Evolutionary conservation across 2,113 vertebrate species (phyloP), one percentile per base, ranked within the genome.

Genomic region (Siniperca knerii): DNA sequence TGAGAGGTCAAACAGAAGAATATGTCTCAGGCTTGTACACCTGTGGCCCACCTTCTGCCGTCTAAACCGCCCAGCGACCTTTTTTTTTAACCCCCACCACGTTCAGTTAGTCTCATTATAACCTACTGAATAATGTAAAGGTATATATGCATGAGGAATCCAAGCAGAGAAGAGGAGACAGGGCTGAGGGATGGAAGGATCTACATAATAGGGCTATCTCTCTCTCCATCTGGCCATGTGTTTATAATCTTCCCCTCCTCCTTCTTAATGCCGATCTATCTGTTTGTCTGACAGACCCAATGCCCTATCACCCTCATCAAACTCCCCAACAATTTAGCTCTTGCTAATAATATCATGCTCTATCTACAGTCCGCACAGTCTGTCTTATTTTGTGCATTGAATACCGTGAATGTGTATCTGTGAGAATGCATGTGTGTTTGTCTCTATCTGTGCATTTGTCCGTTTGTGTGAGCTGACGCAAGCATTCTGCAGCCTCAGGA

Each of bases 11-110:
- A 88, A 85, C 37, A 86, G 88, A 94, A 93, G 92, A 95, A 95
- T 93, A 93, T 75, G 67, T 87, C 82, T 78, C 81, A 44, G 87
- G 87, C 88, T 87, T 84, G 86, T 92, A 95, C 94, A 95, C 94
- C 94, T 95, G 94, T 95, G 93, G 92, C 92, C 93, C 88, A 93
- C 92, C 94, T 94, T 95, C 93, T 95, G 94, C 92, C 83, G 85
- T 88, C 82, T 67, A 86, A 86, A 82, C 75, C 57, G 6, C 80
- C 74, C 44, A 21, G 60, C 35, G n/a, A 85, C 74, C 77, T 75
- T 64, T 80, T 6, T 44, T 52, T 65, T 72, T 71, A 64, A 75
- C 72, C 35, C 88, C 54, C 77, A 21, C 80, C 81, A 54, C 42
- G 33, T 92, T 86, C 82, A 65, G 91, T 91, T 90, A 58, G 87